Evolutionary conservation across 2,888 invertebrate species (phyloP).

Genomic region (Thereva nobilitata): DNA sequence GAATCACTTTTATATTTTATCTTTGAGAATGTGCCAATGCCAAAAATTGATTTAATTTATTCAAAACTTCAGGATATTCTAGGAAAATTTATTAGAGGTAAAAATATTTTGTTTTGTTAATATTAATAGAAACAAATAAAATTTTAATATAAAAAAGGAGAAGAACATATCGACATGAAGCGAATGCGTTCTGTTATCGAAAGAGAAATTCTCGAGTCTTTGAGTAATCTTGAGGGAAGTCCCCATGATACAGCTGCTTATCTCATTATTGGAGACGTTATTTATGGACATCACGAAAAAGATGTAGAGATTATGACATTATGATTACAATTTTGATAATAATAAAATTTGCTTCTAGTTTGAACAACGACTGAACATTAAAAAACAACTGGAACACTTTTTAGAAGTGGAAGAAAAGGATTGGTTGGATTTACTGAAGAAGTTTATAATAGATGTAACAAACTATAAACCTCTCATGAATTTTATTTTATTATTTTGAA

Average conservation of each 20-base stretch:
- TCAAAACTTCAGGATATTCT: slow-evolving; percentile 62
- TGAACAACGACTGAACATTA: slow-evolving; percentile 69
- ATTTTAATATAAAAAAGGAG: slow-evolving; percentile 45
- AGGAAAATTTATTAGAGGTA: slow-evolving; percentile 56
- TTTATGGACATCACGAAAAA: slow-evolving; percentile 74
- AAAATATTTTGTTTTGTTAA: neutral
- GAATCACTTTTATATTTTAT: slow-evolving; percentile 70
- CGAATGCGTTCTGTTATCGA: slow-evolving; percentile 74
- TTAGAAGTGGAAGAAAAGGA: slow-evolving; percentile 66
- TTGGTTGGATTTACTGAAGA: slow-evolving; percentile 73
- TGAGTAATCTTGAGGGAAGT: slow-evolving; percentile 73
- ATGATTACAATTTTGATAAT: neutral
- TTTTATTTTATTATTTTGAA: neutral
- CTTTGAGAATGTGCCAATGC: slow-evolving; percentile 75
- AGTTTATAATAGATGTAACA: slow-evolving; percentile 57
- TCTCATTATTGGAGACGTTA: slow-evolving; percentile 78
- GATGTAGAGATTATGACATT: slow-evolving; percentile 62
- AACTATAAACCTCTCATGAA: neutral
- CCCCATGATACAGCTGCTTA: slow-evolving; percentile 79
- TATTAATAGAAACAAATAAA: neutral
- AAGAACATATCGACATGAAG: slow-evolving; percentile 71
- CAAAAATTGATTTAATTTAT: slow-evolving; percentile 67
- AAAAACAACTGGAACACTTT: slow-evolving; percentile 66
- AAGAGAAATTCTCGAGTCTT: slow-evolving; percentile 69
- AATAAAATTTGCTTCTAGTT: slow-evolving; percentile 60